phyloP scores from a whole-genome alignment of 1,140 invertebrate genomes.

The Calliphora vicina region DNA sequence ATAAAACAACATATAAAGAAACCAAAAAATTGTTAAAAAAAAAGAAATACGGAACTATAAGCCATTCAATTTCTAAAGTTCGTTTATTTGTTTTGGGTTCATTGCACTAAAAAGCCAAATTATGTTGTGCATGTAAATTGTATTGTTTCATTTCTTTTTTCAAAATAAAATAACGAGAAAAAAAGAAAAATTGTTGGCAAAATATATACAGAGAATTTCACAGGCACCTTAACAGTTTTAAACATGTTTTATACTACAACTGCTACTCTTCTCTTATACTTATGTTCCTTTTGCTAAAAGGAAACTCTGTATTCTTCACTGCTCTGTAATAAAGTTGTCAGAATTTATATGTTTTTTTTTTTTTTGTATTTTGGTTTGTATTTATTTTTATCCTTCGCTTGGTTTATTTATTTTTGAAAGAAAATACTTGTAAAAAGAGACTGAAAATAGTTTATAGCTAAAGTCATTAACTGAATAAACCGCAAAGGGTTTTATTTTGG shows the following conservation, averaged over 20 bases:
- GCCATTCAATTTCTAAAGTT: slow-evolving; percentile 28
- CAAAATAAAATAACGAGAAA: neutral
- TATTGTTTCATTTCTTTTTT: slow-evolving; percentile 27
- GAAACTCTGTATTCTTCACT: slow-evolving; percentile 4
- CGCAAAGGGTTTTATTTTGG: slow-evolving; percentile 13
- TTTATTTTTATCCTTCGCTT: slow-evolving; percentile 18
- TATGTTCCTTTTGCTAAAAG: neutral
- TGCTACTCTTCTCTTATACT: neutral
- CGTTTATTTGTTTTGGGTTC: slow-evolving; percentile 26
- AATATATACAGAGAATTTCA: slow-evolving; percentile 21
- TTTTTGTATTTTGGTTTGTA: neutral
- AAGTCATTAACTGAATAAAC: slow-evolving; percentile 32
- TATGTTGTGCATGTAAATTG: slow-evolving; percentile 34
- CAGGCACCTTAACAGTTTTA: slow-evolving; percentile 10
- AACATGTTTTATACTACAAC: neutral
- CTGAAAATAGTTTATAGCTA: slow-evolving; percentile 27
- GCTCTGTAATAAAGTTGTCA: slow-evolving; percentile 33
- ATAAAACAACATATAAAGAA: neutral
- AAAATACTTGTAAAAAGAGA: neutral
- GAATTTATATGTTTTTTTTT: slow-evolving; percentile 25
- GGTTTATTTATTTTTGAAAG: slow-evolving; percentile 26
- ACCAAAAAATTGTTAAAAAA: neutral
- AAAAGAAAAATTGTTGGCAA: slow-evolving; percentile 21
- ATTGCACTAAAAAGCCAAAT: slow-evolving; percentile 33
- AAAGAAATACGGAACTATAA: neutral